Conservation (phyloP, 2,888 invertebrate genomes). For the Ophonus ardosiacus region DNA sequence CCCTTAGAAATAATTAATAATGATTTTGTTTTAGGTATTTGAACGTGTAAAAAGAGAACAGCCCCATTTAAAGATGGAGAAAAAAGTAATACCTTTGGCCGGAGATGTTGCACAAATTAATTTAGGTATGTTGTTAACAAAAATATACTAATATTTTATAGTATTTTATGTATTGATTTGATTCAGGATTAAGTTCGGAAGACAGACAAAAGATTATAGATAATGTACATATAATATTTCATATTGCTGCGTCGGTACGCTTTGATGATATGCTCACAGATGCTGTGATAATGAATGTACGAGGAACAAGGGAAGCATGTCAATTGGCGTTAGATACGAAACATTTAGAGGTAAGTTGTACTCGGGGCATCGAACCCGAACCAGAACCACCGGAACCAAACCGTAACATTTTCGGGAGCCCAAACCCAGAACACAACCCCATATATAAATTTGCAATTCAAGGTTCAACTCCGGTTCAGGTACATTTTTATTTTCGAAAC, state of each 20-base stretch:
- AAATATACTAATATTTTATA: neutral
- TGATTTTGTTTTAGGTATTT: slow-evolving; percentile 8
- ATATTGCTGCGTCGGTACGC: slow-evolving; percentile 80
- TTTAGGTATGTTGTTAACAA: neutral
- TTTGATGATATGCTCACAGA: slow-evolving; percentile 79
- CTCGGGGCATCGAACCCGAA: no score
- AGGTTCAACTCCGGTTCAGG: no score
- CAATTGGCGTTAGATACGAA: slow-evolving; percentile 74
- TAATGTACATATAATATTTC: slow-evolving; percentile 77
- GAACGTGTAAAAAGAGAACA: slow-evolving; percentile 26
- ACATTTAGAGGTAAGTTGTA: slow-evolving; percentile 36
- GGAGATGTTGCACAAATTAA: slow-evolving; percentile 16
- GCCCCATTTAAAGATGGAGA: slow-evolving; percentile 11
- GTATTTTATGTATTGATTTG: neutral
- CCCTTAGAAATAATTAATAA: no score
- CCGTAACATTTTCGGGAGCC: no score
- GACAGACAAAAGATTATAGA: neutral
- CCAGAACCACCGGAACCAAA: no score
- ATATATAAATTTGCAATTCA: no score
- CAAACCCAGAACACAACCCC: no score
- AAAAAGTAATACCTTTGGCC: slow-evolving; percentile 11
- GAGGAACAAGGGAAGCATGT: slow-evolving; percentile 77
- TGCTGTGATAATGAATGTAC: slow-evolving; percentile 79
- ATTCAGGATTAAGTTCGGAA: neutral
- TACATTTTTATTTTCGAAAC: no score